Base-by-base conservation (phyloP, 2,113 vertebrate species). In the Cavia aperea region DNA sequence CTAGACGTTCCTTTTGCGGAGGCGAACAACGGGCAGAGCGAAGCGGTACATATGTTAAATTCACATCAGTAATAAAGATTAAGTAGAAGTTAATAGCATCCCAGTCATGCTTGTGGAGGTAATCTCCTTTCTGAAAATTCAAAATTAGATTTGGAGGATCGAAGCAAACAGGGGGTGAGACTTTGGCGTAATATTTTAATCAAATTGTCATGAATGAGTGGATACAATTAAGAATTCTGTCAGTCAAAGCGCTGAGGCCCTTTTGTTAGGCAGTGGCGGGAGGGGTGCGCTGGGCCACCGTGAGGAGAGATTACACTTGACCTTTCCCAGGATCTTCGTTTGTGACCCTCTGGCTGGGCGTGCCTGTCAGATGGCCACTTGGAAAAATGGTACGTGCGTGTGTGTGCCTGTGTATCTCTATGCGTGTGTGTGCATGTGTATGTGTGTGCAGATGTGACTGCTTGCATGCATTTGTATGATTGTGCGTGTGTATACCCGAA, bases 201-300 rank as follows among this genome's bases (percentile, higher is more conserved):
- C 99, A 99, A 99, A 99, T 99, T 99, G 99, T 99, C 99, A 99
- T 99, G 99, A 99, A 98, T 99, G 99, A 99, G 98, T 99, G 99
- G 98, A 99, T 99, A 99, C 99, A 99, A 99, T 99, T 99, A 99
- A 98, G 98, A 98, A 98, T 98, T 98, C 98, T 99, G 99, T 99
- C 99, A 99, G 98, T 99, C 99, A 99, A 98, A 96, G 97, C 96
- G 97, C 97, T 92, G 98, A 96, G 98, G 97, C 98, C 98, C 98
- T 98, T 98, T 98, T 98, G 98, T 98, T 98, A 98, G 98, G 98
- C 97, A 97, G 98, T 96, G 97, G 97, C 94, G 96, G 96, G 98
- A 97, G 96, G 97, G 97, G 97, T 96, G 96, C 82, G 88, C 94
- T 36, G 96, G 98, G 98, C 97, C 97, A 95, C 95, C 73, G 72